phyloP scores from a whole-genome alignment of 2,113 vertebrate species.

The Regulus satrapa region DNA sequence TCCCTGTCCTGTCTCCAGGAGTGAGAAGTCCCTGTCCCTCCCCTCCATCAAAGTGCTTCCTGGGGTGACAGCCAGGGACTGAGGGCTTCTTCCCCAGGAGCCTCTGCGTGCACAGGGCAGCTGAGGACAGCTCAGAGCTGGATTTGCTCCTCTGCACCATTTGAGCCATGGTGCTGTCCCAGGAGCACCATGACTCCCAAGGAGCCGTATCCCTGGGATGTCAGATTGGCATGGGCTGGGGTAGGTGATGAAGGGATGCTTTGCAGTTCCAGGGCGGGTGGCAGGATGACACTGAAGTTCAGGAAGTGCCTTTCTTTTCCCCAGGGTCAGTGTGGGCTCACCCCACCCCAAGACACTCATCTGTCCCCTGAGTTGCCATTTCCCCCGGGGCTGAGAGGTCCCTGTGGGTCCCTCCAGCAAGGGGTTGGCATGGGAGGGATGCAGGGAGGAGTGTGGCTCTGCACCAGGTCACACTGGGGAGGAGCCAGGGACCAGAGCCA shows the following conservation, averaged over 20 bases:
- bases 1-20: background rate
- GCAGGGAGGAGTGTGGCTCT: background rate
- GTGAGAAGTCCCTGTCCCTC: background rate
- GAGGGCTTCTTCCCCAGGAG: background rate
- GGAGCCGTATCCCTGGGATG: background rate
- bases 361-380: accelerated
- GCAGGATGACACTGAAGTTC: background rate
- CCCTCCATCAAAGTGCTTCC: background rate
- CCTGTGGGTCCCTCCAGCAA: background rate
- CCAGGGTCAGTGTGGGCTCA: background rate
- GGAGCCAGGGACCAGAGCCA: background rate
- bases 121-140: background rate
- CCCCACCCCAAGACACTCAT: background rate
- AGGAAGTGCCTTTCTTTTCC: constrained; percentile 43
- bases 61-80: accelerated
- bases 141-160: background rate
- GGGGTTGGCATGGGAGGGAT: background rate
- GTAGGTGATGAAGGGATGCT: background rate
- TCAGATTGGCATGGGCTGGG: background rate
- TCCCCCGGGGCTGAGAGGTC: background rate
- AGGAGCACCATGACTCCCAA: background rate
- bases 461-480: accelerated
- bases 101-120: background rate
- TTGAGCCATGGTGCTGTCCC: background rate
- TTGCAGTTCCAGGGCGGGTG: background rate